Base-by-base conservation (phyloP, 2,113 vertebrate genomes). In the Onychostruthus taczanowskii region DNA sequence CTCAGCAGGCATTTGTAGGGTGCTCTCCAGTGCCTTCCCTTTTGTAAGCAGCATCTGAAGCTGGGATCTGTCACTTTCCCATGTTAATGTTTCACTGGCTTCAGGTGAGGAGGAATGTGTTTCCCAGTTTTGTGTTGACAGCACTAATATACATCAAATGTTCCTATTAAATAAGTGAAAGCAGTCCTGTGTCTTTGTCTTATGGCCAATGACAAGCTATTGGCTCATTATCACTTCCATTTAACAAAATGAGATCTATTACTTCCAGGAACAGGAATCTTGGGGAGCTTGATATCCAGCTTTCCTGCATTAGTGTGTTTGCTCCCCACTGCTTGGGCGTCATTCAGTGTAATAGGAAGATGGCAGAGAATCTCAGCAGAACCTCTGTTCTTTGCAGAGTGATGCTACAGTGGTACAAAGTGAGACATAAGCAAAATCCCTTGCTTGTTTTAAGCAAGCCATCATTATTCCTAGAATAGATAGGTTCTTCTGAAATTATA, bases 151-250 rank as follows among this genome's bases (percentile, higher is more conserved):
- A 39, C 93, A 55, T 92, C 94, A 88, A 96, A 87, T 26, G 13
- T 91, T 96, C 92, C 79, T 84, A 67, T 91, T 87, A 87, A 93
- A 43, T 84, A 62, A 66, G 22, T 58, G 88, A 50, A 73, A 95
- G 59, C 49, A 52, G 56, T 28, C 53, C 56, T 75, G 23, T 75
- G 63, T 80, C 77, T 96, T 56, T 94, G 67, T 91, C 70, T 53
- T 23, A 21, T 20, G 52, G 56, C 44, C 59, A 37, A 77, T 78
- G 84, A 76, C 18, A 93, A 90, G 30, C 46, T 49, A 68, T 91
- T 94, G 93, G 75, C 87, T 95, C 41, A 18, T 56, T 30, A 17
- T 61, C 78, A 47, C 30, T 85, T 88, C 44, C 21, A 10, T 79
- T 84, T 83, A 89, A 94, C 47, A 82, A 87, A 88, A 81, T 41